phyloP scores from a whole-genome alignment of 53 echinoderm and acorn worm species.

The Pentamera pediparva region DNA sequence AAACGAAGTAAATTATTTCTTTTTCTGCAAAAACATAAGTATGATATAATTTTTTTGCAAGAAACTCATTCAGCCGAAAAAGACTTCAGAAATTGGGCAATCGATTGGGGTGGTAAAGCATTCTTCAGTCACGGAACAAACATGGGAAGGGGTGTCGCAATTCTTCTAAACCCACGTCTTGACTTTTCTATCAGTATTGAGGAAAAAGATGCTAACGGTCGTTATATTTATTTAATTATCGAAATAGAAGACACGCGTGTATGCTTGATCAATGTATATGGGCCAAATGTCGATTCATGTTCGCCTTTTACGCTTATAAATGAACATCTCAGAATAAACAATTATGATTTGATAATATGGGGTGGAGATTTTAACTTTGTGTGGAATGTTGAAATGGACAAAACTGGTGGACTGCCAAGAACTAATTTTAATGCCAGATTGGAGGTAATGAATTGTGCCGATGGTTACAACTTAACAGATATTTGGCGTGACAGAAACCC shows the following conservation, averaged over 20 bases:
- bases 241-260: background rate
- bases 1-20: too few species aligned
- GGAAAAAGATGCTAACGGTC: background rate
- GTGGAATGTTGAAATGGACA: background rate
- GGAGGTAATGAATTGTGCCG: background rate
- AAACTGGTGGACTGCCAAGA: background rate
- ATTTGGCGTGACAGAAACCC: background rate
- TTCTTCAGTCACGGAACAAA: background rate
- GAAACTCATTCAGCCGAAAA: too few species aligned
- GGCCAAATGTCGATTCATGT: background rate
- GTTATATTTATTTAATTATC: background rate
- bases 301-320: background rate
- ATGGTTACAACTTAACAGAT: background rate
- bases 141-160: background rate
- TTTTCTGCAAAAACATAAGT: too few species aligned
- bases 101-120: background rate
- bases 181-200: background rate
- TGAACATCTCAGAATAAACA: background rate
- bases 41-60: too few species aligned
- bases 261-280: background rate
- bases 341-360: background rate
- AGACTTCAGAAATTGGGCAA: too few species aligned
- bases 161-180: background rate
- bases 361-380: constrained; percentile 2
- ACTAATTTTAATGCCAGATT: background rate